Base-by-base conservation (phyloP, 2,797 vertebrate genomes). In the Megaceryle alcyon region DNA sequence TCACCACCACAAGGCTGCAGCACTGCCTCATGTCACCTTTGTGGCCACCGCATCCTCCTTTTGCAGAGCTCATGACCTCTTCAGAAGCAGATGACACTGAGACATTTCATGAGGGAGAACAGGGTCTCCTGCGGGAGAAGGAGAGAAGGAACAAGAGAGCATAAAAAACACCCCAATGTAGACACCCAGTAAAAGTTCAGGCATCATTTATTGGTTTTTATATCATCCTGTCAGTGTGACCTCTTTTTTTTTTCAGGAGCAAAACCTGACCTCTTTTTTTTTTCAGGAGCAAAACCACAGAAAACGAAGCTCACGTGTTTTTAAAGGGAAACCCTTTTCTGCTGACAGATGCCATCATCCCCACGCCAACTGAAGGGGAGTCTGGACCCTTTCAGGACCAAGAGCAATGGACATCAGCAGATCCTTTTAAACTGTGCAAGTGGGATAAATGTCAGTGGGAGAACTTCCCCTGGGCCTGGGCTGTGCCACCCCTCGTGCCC, bases 21-120 rank as follows among this genome's bases (percentile, higher is more conserved):
- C 81, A 65, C 19, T 21, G 39, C 18, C 28, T 22, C 37, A 4
- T 0, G 0, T 14, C 28, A 9, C 4, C 64, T 8, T 3, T 14
- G 9, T 35, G 25, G 10, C 12, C 4, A 12, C 15, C 18, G 8
- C 14, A 3, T 9, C 19, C 15, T 6, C 4, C 5, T 12, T 35
- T 48, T 7, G 10, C 12, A 1, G 20, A 0, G 1, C 20, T 25
- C 5, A 1, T 2, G 48, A 20, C 3, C 2, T 75, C 14, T 73
- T 26, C 65, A 28, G 6, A 10, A 14, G 4, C 6, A 33, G 49
- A 80, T 84, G 28, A 14, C 51, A 63, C 8, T 31, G 3, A 51
- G 25, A 23, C 9, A 2, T 56, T 4, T 43, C 16, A 7, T 20
- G 49, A 48, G 6, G 25, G 26, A 82, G 26, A 33, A 21, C 10